Evolutionary conservation across 2,113 vertebrate species (phyloP).

Genomic region (Ictidomys tridecemlineatus): DNA sequence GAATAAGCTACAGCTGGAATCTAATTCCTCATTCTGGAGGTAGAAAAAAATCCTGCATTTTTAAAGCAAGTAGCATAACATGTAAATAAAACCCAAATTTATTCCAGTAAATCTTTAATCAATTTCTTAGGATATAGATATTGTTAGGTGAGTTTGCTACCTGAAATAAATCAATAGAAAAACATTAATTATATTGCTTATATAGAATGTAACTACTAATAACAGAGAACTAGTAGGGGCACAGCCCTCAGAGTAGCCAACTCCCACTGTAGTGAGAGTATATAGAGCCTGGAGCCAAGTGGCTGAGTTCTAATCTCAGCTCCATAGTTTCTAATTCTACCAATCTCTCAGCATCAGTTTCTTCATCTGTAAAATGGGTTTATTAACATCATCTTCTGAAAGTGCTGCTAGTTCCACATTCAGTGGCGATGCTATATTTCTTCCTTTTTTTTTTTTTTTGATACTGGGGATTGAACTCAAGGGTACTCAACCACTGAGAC

Average conservation of each 20-base stretch:
- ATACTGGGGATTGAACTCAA: no score
- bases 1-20: background rate
- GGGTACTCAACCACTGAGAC: no score
- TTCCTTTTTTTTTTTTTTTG: no score
- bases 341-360: background rate
- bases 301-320: background rate
- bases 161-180: background rate
- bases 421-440: no score
- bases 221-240: fast-evolving
- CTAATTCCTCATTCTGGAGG: conserved; percentile 26
- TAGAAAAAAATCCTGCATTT: conserved; percentile 1
- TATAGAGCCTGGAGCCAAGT: background rate
- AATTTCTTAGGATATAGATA: background rate
- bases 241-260: no score
- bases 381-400: background rate
- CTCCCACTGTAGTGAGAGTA: background rate
- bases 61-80: conserved; percentile 32
- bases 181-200: background rate
- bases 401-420: background rate
- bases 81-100: conserved; percentile 21
- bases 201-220: background rate
- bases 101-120: background rate
- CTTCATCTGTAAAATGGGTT: background rate
- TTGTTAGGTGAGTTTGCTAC: background rate
- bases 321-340: background rate